Percentiles rank a stretch among this genome's conserved stretches.
phyloP scores from a whole-genome alignment of 2,797 vertebrate genomes.

The Pseudochirops cupreus region DNA sequence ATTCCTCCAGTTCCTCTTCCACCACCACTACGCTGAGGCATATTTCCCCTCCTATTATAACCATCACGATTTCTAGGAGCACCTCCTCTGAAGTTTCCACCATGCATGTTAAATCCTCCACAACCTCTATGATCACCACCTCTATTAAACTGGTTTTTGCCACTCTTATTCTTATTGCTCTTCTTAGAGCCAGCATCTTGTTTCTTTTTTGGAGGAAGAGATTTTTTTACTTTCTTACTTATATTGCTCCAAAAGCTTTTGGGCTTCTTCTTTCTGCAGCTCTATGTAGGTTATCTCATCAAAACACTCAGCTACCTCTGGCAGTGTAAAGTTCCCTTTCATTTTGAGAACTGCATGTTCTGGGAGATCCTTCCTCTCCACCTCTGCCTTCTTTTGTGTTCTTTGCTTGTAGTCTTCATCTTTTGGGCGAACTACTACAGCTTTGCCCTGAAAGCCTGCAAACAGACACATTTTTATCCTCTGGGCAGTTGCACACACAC shows the following conservation, averaged over 20 bases:
- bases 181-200: constrained; percentile 95
- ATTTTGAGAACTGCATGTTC: constrained; percentile 99
- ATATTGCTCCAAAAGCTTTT: constrained; percentile 96
- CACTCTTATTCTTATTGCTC: constrained; percentile 91
- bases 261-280: constrained; percentile 94
- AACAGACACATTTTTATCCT: constrained; percentile 99
- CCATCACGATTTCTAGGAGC: constrained; percentile 94
- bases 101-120: constrained; percentile 95
- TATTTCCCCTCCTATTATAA: constrained; percentile 90
- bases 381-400: constrained; percentile 98
- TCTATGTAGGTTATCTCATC: constrained; percentile 94
- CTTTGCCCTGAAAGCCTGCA: constrained; percentile 98
- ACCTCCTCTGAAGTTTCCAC: constrained; percentile 97
- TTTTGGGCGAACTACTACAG: constrained; percentile 96
- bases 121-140: constrained; percentile 90
- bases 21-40: constrained; percentile 87
- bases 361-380: constrained; percentile 97
- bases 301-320: constrained; percentile 97
- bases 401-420: constrained; percentile 97
- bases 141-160: constrained; percentile 96
- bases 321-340: constrained; percentile 97
- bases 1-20: constrained; percentile 86
- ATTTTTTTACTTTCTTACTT: constrained; percentile 95
- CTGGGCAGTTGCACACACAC: constrained; percentile 97
- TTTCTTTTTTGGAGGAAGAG: constrained; percentile 97